These are phyloP conservation scores for Callorhinus ursinus DNA, from an alignment of 2,113 vertebrate genomes.

Conservation along the genomic window DNA sequence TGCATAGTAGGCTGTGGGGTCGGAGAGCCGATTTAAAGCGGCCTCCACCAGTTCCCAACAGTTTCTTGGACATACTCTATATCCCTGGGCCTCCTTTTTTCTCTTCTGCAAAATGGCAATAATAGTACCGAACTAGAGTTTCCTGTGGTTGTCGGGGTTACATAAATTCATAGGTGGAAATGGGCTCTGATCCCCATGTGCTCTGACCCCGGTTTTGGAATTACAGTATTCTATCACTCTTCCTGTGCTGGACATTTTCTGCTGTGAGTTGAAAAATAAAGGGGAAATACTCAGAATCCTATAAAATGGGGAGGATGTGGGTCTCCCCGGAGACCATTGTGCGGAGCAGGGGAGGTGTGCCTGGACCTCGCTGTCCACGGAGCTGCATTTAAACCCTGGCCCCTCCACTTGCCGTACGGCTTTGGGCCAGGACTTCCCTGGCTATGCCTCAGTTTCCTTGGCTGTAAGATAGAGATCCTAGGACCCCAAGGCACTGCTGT, in stretches of 20 bases:
- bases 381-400: background rate
- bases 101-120: background rate
- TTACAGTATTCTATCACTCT: rapidly evolving
- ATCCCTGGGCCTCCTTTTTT: background rate
- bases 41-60: background rate
- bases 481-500: background rate
- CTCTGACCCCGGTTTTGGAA: background rate
- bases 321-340: background rate
- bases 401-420: background rate
- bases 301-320: background rate
- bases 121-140: background rate
- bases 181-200: background rate
- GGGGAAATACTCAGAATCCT: background rate
- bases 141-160: background rate
- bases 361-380: background rate
- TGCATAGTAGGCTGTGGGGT: rapidly evolving
- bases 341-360: rapidly evolving
- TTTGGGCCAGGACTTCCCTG: background rate
- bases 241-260: background rate
- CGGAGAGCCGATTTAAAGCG: no score
- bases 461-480: background rate
- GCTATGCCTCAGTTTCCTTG: background rate
- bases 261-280: background rate
- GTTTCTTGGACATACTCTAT: background rate
- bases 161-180: no score